A percentile compares a stretch with the other conserved stretches of the same genome.
phyloP scores from a whole-genome alignment of 92 coral and sea anemone species.

The Nematostella vectensis region DNA sequence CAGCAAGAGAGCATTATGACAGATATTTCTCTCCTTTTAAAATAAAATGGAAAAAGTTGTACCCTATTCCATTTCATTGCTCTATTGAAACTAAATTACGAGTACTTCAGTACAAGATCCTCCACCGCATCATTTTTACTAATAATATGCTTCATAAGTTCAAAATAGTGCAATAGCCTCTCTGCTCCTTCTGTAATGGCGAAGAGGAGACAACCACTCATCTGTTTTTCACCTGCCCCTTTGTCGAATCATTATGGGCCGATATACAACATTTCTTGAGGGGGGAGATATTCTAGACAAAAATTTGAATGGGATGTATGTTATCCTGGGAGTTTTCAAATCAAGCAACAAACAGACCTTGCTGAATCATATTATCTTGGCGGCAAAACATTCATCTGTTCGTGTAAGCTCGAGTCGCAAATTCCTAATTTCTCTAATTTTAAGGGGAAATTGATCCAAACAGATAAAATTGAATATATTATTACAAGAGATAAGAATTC shows the following conservation, averaged over 20 bases:
- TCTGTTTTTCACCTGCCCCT: not conserved
- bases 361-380: not conserved
- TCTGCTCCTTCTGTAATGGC: not conserved
- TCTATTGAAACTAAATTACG: not conserved
- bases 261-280: not conserved
- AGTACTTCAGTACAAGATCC: not conserved
- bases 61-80: not conserved
- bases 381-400: not conserved
- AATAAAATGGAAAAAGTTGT: not conserved
- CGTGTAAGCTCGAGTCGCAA: too few species aligned
- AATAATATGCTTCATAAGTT: too few species aligned
- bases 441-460: too few species aligned
- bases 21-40: not conserved
- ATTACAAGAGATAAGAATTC: too few species aligned
- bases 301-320: not conserved
- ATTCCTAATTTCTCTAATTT: too few species aligned
- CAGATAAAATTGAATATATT: too few species aligned
- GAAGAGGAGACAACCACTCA: not conserved
- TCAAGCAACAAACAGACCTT: not conserved
- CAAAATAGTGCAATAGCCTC: not conserved
- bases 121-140: not conserved
- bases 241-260: not conserved
- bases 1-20: not conserved
- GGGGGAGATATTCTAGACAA: not conserved
- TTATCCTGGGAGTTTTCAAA: not conserved